Evolutionary conservation across 2,888 invertebrate genomes (phyloP).

Genomic region (Drosophila differens): DNA sequence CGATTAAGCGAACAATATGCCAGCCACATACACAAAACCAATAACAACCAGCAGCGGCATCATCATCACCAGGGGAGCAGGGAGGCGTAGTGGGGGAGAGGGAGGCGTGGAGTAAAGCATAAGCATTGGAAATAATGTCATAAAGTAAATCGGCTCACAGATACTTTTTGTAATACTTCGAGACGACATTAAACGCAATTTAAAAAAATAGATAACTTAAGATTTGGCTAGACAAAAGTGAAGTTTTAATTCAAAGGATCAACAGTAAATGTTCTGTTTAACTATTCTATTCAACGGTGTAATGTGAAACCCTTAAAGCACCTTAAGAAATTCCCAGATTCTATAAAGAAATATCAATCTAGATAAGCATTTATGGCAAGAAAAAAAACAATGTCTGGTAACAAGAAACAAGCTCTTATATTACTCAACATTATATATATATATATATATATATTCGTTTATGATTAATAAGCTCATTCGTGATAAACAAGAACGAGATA

Average conservation of each 20-base stretch:
- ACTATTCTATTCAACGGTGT: not conserved
- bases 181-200: conserved; percentile 23
- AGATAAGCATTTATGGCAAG: not conserved
- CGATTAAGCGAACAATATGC: conserved; percentile 34
- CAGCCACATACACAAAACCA: conserved; percentile 20
- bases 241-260: not conserved
- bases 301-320: not conserved
- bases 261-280: not conserved
- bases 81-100: not conserved
- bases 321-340: not conserved
- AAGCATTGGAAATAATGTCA: conserved; percentile 17
- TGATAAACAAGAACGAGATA: not conserved
- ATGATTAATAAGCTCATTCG: not conserved
- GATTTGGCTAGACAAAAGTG: not conserved
- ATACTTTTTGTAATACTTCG: conserved; percentile 18
- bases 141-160: conserved; percentile 39
- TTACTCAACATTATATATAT: not conserved
- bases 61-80: not conserved
- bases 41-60: conserved; percentile 1
- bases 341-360: not conserved
- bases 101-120: too few relatives aligned
- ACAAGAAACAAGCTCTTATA: not conserved
- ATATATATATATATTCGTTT: not conserved
- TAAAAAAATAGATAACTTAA: conserved; percentile 1
- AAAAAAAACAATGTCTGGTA: too few relatives aligned